These are phyloP conservation scores for Corythoichthys intestinalis DNA, from an alignment of 2,113 vertebrate genomes.

Conservation along the genomic window DNA sequence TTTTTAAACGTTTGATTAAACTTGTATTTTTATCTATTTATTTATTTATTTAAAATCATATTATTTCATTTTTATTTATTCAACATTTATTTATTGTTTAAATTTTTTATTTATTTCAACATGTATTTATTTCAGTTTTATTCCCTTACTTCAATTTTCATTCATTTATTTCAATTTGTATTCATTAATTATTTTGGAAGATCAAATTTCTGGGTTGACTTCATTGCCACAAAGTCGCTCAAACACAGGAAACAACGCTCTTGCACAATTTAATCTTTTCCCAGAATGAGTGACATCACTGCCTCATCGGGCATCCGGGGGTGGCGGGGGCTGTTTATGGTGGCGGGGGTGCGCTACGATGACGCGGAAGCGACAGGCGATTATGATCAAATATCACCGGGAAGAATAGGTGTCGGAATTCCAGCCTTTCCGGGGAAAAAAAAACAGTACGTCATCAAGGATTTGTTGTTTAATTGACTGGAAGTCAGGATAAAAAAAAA, in stretches of 20 bases:
- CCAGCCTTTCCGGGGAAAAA: slow-evolving; percentile 32
- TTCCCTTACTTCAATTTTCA: no score
- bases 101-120: no score
- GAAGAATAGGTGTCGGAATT: slow-evolving; percentile 33
- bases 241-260: neutral
- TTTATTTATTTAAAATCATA: no score
- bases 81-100: no score
- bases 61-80: no score
- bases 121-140: no score
- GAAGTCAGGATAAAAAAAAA: slow-evolving; percentile 36
- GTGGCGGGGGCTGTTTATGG: neutral
- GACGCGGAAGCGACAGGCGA: slow-evolving; percentile 53
- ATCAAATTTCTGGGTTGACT: neutral
- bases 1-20: no score
- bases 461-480: slow-evolving; percentile 54
- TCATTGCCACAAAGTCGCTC: neutral
- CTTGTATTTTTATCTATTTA: no score
- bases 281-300: slow-evolving; percentile 5
- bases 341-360: neutral
- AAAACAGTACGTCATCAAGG: slow-evolving; percentile 14
- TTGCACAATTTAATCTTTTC: slow-evolving; percentile 1
- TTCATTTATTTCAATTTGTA: no score
- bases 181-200: no score
- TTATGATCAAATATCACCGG: slow-evolving; percentile 61
- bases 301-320: neutral